Evolutionary conservation across 2,113 vertebrate species (phyloP).

Genomic region (Pomatorhinus ruficollis): DNA sequence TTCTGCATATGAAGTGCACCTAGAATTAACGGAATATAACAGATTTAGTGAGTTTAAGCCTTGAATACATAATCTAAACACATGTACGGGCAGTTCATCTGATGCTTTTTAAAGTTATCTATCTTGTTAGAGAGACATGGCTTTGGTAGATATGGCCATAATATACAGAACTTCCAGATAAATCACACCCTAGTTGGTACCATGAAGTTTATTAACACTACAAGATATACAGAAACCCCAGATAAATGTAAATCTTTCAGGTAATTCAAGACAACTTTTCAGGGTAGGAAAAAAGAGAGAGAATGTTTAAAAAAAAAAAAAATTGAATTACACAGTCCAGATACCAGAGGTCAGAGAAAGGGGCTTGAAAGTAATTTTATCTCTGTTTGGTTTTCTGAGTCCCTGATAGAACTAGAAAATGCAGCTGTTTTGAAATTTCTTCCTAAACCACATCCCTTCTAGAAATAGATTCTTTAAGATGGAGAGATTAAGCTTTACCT

Average conservation of each 20-base stretch:
- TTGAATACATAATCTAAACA: neutral
- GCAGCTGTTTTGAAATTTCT: neutral
- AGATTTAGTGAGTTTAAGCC: neutral
- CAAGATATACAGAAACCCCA: neutral
- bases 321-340: neutral
- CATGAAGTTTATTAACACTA: neutral
- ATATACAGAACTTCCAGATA: neutral
- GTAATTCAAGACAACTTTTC: neutral
- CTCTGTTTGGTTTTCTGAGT: neutral
- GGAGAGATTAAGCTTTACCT: neutral
- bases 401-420: neutral
- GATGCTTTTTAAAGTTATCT: neutral
- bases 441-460: neutral
- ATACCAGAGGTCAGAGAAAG: neutral
- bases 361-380: neutral
- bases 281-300: neutral
- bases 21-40: neutral
- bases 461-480: neutral
- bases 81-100: neutral
- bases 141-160: neutral
- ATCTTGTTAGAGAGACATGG: neutral
- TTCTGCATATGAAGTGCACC: neutral
- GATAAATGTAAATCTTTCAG: neutral
- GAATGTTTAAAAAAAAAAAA: accelerated
- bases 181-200: neutral